Conservation (phyloP, 1,140 invertebrate genomes). For the Stratiolaelaps scimitus region DNA sequence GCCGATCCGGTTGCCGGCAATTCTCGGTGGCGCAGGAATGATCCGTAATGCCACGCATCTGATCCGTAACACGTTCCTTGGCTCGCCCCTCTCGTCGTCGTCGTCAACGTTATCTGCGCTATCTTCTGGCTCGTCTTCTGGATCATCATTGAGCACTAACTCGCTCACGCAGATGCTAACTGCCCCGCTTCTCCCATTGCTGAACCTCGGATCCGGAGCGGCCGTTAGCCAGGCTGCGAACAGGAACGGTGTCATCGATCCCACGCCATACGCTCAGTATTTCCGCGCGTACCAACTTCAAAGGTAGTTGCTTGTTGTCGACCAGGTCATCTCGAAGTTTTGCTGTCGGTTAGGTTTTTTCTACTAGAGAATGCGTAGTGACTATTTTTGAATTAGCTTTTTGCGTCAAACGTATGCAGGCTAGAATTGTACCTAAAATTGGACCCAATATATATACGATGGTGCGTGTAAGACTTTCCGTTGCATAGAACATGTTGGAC, state of each 20-base stretch:
- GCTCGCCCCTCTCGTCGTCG: neutral
- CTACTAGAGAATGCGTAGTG: no score
- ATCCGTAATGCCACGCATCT: slow-evolving; percentile 18
- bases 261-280: slow-evolving; percentile 18
- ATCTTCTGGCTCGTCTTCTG: no score
- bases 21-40: slow-evolving; percentile 23
- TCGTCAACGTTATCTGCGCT: neutral
- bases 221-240: neutral
- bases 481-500: no score
- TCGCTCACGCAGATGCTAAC: neutral
- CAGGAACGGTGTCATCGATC: slow-evolving; percentile 11
- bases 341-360: no score
- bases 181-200: neutral
- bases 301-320: no score
- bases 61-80: slow-evolving; percentile 7
- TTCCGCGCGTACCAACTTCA: slow-evolving; percentile 15
- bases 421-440: no score
- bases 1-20: slow-evolving; percentile 13
- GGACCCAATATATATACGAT: no score
- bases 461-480: no score
- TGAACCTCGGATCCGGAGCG: slow-evolving; percentile 11
- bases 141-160: neutral
- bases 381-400: no score
- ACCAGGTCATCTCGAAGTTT: no score
- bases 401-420: no score